These are phyloP conservation scores for Dysidea cf. avara DNA, from an alignment of 37 sponge, comb jelly and placozoan genomes.

Conservation along the genomic window DNA sequence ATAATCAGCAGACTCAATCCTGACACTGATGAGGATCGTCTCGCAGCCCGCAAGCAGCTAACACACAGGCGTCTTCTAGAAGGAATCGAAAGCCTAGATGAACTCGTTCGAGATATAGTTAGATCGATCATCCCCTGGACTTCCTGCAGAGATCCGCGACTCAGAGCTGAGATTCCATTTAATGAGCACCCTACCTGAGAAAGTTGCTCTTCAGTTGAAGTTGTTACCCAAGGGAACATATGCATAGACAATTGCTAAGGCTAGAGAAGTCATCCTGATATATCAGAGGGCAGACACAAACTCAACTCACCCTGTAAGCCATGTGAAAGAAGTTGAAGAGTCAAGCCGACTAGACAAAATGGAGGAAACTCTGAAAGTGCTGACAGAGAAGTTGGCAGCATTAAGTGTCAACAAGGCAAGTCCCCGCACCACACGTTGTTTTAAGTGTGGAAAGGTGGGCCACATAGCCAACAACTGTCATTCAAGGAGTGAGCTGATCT, in stretches of 20 bases:
- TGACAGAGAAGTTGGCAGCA: neutral
- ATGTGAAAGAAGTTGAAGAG: neutral
- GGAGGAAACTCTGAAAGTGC: neutral
- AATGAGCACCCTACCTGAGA: neutral
- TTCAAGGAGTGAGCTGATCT: neutral
- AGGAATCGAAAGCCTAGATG: neutral
- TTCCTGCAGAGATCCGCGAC: too few relatives aligned
- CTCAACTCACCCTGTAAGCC: neutral
- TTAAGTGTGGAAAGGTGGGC: neutral
- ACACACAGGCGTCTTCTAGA: neutral
- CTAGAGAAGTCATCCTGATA: neutral
- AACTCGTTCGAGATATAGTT: neutral
- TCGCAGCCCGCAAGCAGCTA: neutral
- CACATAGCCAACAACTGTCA: slow-evolving; percentile 3
- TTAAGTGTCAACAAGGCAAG: neutral
- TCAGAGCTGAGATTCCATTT: neutral
- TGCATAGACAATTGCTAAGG: neutral
- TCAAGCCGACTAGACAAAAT: neutral
- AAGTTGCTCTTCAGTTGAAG: neutral
- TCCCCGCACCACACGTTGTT: neutral
- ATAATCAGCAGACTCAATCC: neutral
- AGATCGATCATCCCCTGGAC: too few relatives aligned
- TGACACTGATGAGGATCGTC: slow-evolving; percentile 1
- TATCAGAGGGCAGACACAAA: neutral
- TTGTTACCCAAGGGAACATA: neutral